phyloP scores from a whole-genome alignment of 2,797 vertebrate species.

The Sorex maritimensis region DNA sequence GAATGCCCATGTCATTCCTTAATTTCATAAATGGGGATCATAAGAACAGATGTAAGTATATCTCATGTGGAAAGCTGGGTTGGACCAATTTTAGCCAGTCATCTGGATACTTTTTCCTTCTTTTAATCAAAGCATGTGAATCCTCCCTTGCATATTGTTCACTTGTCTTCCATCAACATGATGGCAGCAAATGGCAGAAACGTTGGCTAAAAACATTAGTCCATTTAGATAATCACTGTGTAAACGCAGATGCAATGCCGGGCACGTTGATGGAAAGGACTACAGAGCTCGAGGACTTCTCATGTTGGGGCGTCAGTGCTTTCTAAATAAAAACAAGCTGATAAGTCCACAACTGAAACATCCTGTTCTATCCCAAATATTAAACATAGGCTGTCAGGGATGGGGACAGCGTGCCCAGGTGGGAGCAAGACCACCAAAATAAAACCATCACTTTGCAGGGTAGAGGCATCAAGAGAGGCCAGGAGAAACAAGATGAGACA shows the following conservation, averaged over 20 bases:
- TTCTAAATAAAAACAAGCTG: conserved; percentile 74
- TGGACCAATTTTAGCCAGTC: conserved; percentile 3
- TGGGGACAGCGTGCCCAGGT: neutral
- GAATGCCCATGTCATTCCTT: neutral
- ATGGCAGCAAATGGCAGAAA: conserved; percentile 58
- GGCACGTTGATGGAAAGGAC: neutral
- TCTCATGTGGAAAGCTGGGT: neutral
- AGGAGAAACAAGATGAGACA: neutral
- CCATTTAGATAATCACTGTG: conserved; percentile 45
- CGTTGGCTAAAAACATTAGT: neutral
- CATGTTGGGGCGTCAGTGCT: conserved; percentile 42
- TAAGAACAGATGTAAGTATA: neutral
- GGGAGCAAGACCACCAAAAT: conserved; percentile 35
- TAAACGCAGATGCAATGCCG: neutral
- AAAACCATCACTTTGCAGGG: conserved; percentile 20
- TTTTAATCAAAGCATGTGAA: conserved; percentile 63
- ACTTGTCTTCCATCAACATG: conserved; percentile 43
- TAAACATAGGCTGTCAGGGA: conserved; percentile 46
- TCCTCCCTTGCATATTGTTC: conserved; percentile 54
- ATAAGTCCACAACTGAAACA: conserved; percentile 56
- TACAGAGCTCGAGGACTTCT: neutral
- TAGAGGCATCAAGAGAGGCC: neutral
- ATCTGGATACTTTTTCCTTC: conserved; percentile 30
- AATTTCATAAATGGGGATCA: neutral
- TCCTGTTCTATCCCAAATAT: conserved; percentile 58